Conservation (phyloP, 2,797 vertebrate genomes). For the Poecilia wingei region DNA sequence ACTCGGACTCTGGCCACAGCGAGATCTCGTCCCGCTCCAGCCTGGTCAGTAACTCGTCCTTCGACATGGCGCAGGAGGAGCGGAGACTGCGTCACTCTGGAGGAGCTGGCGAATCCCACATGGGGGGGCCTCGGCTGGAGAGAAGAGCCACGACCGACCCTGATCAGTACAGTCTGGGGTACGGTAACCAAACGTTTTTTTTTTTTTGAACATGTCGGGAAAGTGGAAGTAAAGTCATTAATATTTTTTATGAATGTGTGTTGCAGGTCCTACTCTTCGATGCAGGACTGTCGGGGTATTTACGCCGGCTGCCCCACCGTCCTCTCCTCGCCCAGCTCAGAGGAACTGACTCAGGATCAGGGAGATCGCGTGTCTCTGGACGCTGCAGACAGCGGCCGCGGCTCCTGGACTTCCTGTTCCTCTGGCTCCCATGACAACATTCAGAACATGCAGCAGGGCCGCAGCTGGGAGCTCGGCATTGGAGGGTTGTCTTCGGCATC, state of each 20-base stretch:
- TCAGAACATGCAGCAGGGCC: conserved; percentile 97
- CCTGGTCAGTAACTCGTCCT: conserved; percentile 97
- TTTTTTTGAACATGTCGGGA: background rate
- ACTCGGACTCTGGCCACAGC: conserved; percentile 96
- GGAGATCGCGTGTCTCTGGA: conserved; percentile 95
- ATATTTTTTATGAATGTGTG: background rate
- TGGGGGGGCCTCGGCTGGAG: conserved; percentile 87
- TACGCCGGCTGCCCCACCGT: conserved; percentile 88
- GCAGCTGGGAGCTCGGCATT: conserved; percentile 93
- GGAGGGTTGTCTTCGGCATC: conserved; percentile 61
- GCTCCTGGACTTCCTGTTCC: conserved; percentile 99
- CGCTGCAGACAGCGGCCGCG: conserved; percentile 96
- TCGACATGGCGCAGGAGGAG: conserved; percentile 93
- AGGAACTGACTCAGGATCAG: conserved; percentile 96
- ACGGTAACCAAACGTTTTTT: conserved; percentile 33
- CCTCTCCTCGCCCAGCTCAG: conserved; percentile 94
- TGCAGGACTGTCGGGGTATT: conserved; percentile 91
- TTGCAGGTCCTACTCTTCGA: conserved; percentile 88
- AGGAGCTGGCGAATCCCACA: conserved; percentile 86
- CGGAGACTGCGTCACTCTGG: conserved; percentile 90
- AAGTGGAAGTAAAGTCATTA: background rate
- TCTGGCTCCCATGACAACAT: conserved; percentile 98
- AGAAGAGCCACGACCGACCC: conserved; percentile 89
- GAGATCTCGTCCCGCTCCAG: conserved; percentile 98
- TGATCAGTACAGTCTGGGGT: conserved; percentile 96